A percentile compares a stretch with the other conserved stretches of the same genome.
phyloP scores from a whole-genome alignment of 2,113 vertebrate species.

The Ctenomys sociabilis region DNA sequence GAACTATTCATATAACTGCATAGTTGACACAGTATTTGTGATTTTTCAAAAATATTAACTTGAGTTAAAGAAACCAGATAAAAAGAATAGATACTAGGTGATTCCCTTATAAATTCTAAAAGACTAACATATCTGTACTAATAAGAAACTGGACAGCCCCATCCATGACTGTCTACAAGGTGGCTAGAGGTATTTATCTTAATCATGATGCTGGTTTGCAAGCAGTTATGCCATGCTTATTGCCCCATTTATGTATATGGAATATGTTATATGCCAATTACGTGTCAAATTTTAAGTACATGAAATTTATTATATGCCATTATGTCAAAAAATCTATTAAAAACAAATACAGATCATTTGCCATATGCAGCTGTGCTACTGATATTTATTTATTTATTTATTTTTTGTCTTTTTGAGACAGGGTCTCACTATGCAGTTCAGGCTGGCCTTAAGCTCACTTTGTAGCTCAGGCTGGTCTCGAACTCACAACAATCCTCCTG shows the following conservation, averaged over 20 bases:
- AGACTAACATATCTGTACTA: not conserved
- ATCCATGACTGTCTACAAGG: not conserved
- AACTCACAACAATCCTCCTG: too few species aligned
- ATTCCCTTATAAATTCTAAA: not conserved
- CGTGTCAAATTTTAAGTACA: slow-evolving; percentile 11
- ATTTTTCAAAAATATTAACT: not conserved
- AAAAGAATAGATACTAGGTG: not conserved
- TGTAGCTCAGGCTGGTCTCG: too few species aligned
- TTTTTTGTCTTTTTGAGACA: too few species aligned
- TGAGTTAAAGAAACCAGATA: not conserved
- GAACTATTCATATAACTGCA: not conserved
- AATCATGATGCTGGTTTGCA: not conserved
- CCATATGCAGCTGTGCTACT: not conserved
- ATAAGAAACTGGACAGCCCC: not conserved
- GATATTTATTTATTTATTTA: not conserved
- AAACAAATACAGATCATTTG: not conserved
- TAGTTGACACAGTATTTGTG: not conserved
- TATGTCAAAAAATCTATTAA: not conserved
- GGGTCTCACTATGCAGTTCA: too few species aligned
- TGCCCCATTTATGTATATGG: not conserved
- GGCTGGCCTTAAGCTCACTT: too few species aligned
- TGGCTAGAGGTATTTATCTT: not conserved
- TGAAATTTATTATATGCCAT: not conserved
- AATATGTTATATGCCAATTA: not conserved
- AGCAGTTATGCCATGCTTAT: not conserved